A percentile compares a stretch with the other conserved stretches of the same genome.
Conservation (phyloP, 2,888 invertebrate genomes). For the Phortica okadai region DNA sequence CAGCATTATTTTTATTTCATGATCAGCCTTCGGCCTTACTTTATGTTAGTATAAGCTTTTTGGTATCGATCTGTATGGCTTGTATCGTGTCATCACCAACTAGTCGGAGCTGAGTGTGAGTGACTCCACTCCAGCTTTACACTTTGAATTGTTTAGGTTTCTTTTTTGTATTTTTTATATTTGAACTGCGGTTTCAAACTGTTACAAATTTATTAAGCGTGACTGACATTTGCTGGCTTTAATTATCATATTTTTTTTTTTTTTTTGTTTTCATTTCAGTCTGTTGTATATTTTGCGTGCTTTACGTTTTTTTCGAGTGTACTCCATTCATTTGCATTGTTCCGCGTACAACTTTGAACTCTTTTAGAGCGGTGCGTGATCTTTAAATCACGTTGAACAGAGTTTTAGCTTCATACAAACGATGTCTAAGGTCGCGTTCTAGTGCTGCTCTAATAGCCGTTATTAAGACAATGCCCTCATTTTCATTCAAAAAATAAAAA, state of each 20-base stretch:
- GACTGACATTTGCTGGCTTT: conserved; percentile 62
- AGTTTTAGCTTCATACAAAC: not conserved
- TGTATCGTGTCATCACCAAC: not conserved
- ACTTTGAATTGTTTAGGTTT: too few relatives aligned
- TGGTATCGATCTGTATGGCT: too few relatives aligned
- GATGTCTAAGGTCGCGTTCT: conserved; percentile 1
- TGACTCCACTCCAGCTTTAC: not conserved
- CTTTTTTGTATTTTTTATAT: conserved; percentile 40
- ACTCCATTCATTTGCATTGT: conserved; percentile 31
- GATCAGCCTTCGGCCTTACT: too few relatives aligned
- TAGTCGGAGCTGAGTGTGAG: not conserved
- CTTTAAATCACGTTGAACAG: not conserved
- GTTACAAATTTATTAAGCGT: conserved; percentile 64
- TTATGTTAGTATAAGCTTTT: too few relatives aligned
- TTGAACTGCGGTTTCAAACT: conserved; percentile 14
- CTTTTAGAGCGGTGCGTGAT: conserved; percentile 4
- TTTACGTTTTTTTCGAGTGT: not conserved
- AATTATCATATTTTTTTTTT: conserved; percentile 12
- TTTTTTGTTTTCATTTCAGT: not conserved
- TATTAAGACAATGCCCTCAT: not conserved
- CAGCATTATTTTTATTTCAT: too few relatives aligned
- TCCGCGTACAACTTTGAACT: conserved; percentile 29
- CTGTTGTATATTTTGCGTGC: conserved; percentile 24
- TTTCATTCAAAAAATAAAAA: not conserved
- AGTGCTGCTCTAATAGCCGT: conserved; percentile 9